Conservation (phyloP, 1,140 invertebrate species). For the Anagrus nilaparvatae region DNA sequence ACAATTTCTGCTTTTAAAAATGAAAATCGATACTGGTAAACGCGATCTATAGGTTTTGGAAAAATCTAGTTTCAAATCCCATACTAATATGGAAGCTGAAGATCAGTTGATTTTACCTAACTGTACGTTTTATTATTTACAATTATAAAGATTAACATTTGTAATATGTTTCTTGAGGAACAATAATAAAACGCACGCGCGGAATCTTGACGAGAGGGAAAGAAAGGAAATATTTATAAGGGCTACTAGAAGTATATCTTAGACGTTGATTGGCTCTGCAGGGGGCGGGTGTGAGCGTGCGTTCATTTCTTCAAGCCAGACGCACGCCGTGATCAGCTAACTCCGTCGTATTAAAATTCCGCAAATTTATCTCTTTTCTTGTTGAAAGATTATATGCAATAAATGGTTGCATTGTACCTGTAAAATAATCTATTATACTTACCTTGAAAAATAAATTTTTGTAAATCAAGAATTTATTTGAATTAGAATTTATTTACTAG, state of each 20-base stretch:
- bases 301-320: conserved; percentile 16
- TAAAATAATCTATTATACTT: no score
- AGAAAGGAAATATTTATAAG: conserved; percentile 36
- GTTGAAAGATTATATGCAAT: conserved; percentile 33
- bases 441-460: no score
- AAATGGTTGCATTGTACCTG: not conserved
- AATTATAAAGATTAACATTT: not conserved
- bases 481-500: no score
- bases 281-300: conserved; percentile 30
- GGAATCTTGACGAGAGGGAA: conserved; percentile 16
- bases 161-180: conserved; percentile 9
- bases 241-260: no score
- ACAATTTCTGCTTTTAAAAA: no score
- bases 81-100: not conserved
- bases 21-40: no score
- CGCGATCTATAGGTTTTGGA: no score
- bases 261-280: conserved; percentile 37
- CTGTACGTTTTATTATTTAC: not conserved
- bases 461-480: no score
- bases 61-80: no score
- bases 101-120: conserved; percentile 5
- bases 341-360: conserved; percentile 37
- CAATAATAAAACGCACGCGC: conserved; percentile 16
- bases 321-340: not conserved
- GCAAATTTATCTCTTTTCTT: conserved; percentile 35